phyloP scores from a whole-genome alignment of 2,113 vertebrate species.

The Takifugu bimaculatus region DNA sequence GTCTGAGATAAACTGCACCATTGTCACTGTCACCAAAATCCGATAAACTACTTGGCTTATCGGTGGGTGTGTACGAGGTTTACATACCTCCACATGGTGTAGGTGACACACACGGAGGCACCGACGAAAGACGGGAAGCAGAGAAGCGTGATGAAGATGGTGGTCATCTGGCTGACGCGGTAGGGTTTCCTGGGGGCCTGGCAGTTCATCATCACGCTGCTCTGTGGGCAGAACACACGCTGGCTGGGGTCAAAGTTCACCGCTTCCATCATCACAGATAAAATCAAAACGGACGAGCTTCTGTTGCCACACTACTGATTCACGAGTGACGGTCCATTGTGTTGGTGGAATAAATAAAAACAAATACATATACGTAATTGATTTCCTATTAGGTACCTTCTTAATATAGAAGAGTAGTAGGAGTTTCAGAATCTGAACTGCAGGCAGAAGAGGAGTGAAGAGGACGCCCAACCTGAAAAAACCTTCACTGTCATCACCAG shows the following conservation, averaged over 20 bases:
- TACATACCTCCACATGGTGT: conserved; percentile 87
- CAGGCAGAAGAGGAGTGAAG: conserved; percentile 83
- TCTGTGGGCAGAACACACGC: conserved; percentile 64
- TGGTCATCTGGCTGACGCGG: conserved; percentile 89
- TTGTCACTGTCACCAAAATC: no score
- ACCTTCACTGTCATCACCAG: neutral
- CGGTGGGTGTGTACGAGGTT: neutral
- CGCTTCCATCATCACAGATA: no score
- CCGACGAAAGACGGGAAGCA: conserved; percentile 93
- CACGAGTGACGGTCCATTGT: no score
- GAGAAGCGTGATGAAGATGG: conserved; percentile 87
- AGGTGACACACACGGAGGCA: conserved; percentile 80
- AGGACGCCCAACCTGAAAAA: conserved; percentile 83
- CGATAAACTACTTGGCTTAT: no score
- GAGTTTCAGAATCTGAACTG: conserved; percentile 83
- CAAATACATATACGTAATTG: no score
- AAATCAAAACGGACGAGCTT: no score
- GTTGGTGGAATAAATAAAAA: no score
- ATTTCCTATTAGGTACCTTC: conserved; percentile 71
- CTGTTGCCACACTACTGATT: no score
- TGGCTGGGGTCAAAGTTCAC: no score
- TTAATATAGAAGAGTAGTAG: conserved; percentile 88
- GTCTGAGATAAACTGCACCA: neutral
- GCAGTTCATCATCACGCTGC: conserved; percentile 91
- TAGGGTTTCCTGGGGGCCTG: conserved; percentile 87